Evolutionary conservation across 2,113 vertebrate species (phyloP), one percentile per base, ranked within the genome.

Genomic region (Cacatua alba): DNA sequence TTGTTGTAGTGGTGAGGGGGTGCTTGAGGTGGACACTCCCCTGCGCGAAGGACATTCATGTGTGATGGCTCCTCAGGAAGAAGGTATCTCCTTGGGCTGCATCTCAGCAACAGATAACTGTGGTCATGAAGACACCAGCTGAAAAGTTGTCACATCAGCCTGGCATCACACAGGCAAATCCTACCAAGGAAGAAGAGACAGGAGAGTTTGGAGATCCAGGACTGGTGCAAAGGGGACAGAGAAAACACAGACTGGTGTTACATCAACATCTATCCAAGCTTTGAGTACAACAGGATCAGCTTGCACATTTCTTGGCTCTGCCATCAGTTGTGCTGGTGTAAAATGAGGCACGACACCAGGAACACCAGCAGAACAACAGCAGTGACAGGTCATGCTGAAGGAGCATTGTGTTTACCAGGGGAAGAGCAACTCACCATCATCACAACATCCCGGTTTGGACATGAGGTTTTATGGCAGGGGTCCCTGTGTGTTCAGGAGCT

Each of bases 221-320:
- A 25, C 80, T 48, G 72, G 59, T 59, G 72, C 29, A 19, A 79
- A 55, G 0, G 1, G 11, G 8, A 13, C 31, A n/a, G 23, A 51
- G 25, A 68, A 86, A 70, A 78, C 41, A 19, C 21, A 29, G 39
- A 3, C n/a, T 28, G 23, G 17, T 64, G 68, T 62, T 49, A 11
- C 31, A n/a, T 7, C 48, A 77, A 10, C 46, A 78, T 18, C 55
- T 43, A 18, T 2, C 19, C 88, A 60, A 81, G 68, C 71, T 80
- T 35, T 48, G 71, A 60, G 20, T 2, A 7, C 0, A 0, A 24
- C 7, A 35, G 59, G 33, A 24, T 15, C 37, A 1, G 0, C 59
- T 26, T 52, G 25, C 6, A 26, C 17, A 11, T 71, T 68, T 14
- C 82, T 8, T 37, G 55, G 46, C 33, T 65, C 62, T 39, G 37